Evolutionary conservation across 23 tunicate species (phyloP), one percentile per base, ranked within the genome.

Genomic region (Phallusia fumigata): DNA sequence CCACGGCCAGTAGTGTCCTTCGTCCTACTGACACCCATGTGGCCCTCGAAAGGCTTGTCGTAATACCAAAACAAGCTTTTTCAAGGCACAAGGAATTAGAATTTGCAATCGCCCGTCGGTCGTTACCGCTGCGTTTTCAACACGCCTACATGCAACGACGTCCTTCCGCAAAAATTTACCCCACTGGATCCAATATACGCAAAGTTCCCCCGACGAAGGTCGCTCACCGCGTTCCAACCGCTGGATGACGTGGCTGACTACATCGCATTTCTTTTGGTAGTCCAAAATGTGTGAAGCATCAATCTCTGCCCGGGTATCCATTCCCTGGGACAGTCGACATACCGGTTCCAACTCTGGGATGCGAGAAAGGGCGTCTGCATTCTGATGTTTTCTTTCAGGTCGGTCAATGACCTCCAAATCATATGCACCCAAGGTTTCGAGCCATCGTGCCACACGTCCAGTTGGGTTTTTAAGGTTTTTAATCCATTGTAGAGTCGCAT

Each of bases 401-500:
- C 83, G 83, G 36, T 80, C 32, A 53, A 52, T 34, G 30, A 80
- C 24, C 32, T 32, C 35, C 45, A 80, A 80, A 52, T 80, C 65
- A 80, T 28, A 80, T 0, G 72, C 35, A 31, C 53, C 83, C 1
- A 80, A 30, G 31, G 19, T 24, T 51, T 80, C 83, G 21, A 49
- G 36, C 83, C 83, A 80, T 28, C 83, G 32, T 12, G 73, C 83
- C 5, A 49, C 47, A 33, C 50, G 83, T 52, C 83, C 83, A 50
- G 31, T 36, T 0, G 73, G 35, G 3, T 80, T 73, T 12, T 51
- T n/a, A 16, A 32, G 31, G 19, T 52, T 49, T 22, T 64, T 35
- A 2, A 80, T n/a, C 69, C 83, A 80, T 35, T 51, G 64, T 3
- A 78, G 89, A 28, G 83, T 31, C 0, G 89, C 83, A 36, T 85